These are phyloP conservation scores for Manis javanica DNA, from an alignment of 2,797 vertebrate genomes.

Conservation along the genomic window DNA sequence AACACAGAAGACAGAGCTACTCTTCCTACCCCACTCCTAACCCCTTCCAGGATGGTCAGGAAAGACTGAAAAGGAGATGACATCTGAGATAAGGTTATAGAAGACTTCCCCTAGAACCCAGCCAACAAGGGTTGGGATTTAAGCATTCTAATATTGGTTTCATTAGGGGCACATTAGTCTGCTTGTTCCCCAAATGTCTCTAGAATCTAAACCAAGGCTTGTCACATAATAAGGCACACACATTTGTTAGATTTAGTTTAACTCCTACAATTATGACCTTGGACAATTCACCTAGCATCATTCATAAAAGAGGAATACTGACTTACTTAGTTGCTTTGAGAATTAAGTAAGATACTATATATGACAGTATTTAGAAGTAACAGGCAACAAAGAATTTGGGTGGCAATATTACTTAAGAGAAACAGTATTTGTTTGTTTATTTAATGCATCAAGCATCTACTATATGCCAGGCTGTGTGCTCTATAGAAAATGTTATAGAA, in stretches of 20 bases:
- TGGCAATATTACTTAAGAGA: neutral
- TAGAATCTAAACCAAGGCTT: neutral
- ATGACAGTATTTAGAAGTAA: neutral
- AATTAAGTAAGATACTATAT: slow-evolving; percentile 19
- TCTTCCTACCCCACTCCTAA: neutral
- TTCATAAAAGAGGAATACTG: slow-evolving; percentile 33
- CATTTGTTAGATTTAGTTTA: neutral
- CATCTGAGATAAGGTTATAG: neutral
- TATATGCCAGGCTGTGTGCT: neutral
- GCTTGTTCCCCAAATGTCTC: neutral
- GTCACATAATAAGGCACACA: neutral
- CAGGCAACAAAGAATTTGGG: neutral
- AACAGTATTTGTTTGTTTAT: neutral
- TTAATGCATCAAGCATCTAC: neutral
- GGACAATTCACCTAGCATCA: neutral
- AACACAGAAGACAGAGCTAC: neutral
- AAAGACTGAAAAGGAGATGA: neutral
- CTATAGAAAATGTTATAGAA: neutral
- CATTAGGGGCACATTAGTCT: neutral
- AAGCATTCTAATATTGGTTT: neutral
- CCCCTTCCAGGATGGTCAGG: neutral
- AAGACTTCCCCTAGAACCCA: neutral
- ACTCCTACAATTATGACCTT: neutral
- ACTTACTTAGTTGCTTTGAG: neutral
- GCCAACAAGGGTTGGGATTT: neutral